Evolutionary conservation across 2,797 vertebrate genomes (phyloP).

Genomic region (Masticophis lateralis): DNA sequence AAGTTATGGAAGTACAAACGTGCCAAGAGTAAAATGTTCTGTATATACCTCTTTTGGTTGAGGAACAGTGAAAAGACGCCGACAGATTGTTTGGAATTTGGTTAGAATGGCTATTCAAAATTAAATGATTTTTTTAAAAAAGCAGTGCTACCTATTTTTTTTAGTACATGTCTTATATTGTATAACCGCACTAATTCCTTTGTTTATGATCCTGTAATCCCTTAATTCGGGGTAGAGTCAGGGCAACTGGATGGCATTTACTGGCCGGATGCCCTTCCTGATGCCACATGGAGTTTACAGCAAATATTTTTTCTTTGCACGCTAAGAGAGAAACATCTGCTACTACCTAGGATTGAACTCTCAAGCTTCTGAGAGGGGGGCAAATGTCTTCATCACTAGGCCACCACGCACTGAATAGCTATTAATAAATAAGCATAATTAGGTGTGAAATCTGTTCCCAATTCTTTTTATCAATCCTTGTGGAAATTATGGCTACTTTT

Average conservation of each 20-base stretch:
- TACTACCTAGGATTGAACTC: neutral
- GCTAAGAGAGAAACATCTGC: neutral
- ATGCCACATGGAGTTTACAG: neutral
- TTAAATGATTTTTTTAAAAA: neutral
- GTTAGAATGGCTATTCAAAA: neutral
- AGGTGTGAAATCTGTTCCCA: neutral
- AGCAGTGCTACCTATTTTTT: neutral
- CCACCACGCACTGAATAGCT: neutral
- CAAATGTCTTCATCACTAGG: neutral
- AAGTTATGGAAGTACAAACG: neutral
- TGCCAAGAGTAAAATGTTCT: neutral
- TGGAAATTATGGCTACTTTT: constrained; percentile 1
- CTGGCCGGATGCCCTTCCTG: neutral
- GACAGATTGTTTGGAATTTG: neutral
- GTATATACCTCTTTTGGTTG: neutral
- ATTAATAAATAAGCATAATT: neutral
- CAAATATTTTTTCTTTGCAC: neutral
- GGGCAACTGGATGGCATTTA: neutral
- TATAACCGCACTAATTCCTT: neutral
- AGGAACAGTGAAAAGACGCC: neutral
- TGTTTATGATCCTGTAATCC: neutral
- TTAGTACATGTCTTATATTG: neutral
- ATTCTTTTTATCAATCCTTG: neutral
- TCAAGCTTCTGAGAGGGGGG: neutral
- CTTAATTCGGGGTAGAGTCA: neutral